Evolutionary conservation across 30 jellyfish, hydroid and myxozoan genomes (phyloP), one percentile per base, ranked within the genome.

Genomic region (Mastigias papua): DNA sequence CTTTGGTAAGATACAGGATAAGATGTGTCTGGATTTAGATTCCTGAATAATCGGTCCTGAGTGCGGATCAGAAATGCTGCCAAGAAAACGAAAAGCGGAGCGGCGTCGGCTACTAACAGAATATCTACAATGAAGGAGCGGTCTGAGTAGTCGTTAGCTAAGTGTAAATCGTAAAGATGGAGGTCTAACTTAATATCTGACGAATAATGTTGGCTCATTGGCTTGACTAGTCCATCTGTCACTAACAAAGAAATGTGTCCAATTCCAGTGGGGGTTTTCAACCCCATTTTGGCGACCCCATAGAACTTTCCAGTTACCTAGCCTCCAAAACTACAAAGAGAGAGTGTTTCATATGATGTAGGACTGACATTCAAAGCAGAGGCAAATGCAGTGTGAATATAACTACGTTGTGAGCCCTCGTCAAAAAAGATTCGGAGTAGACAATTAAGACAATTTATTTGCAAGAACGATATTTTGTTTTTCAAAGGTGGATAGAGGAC

Each of bases 251-350:
- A 42, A 42, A 42, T 15, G 54, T 42, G 13, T 42, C 13, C 54
- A 15, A 42, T 15, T 42, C 54, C 54, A 42, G 0, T 42, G 54
- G 54, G 54, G 54, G 54, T 42, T 42, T 42, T 15, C 13, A 42
- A 15, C 54, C 54, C 54, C 13, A 42, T 42, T 42, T 42, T 42
- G 54, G 54, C 13, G 54, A 42, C 54, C 13, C 54, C 54, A 42
- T 42, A 42, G 54, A 15, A 42, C 13, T 42, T 42, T 42, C 13
- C 54, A 42, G 54, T 42, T 2, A 80, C 46, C 11, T 42, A 29
- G 8, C 90, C 90, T 9, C 90, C 82, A 34, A 42, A 80, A 60
- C 90, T 80, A 34, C 82, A 80, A 32, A 80, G 73, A 2, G 90
- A 80, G 13, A 80, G 48, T 5, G 29, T 34, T 48, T 80, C 90